These are phyloP conservation scores for Castor canadensis DNA, from an alignment of 2,113 vertebrate genomes.

Conservation along the genomic window DNA sequence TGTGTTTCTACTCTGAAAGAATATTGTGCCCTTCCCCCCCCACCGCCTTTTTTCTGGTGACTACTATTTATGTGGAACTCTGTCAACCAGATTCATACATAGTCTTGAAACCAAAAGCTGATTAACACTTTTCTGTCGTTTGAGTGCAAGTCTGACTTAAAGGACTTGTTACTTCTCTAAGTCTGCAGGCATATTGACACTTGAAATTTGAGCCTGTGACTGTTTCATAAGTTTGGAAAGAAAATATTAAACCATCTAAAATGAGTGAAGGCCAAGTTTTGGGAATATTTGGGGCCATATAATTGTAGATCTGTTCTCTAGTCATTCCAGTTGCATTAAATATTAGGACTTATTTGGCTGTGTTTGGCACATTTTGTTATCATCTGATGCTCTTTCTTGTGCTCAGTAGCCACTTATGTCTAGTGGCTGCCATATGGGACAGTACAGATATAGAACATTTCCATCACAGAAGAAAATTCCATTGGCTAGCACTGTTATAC, in stretches of 20 bases:
- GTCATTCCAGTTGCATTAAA: background rate
- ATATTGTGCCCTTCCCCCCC: conserved; percentile 84
- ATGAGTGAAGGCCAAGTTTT: background rate
- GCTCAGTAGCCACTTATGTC: background rate
- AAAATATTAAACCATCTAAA: conserved; percentile 26
- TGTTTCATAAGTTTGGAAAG: conserved; percentile 50
- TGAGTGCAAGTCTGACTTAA: background rate
- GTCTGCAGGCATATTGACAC: background rate
- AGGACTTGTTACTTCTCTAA: conserved; percentile 34
- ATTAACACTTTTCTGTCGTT: background rate
- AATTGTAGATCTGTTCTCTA: background rate
- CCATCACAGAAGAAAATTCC: background rate
- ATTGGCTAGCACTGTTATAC: background rate
- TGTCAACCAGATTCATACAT: conserved; percentile 88
- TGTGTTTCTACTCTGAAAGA: conserved; percentile 72
- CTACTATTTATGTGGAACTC: conserved; percentile 75
- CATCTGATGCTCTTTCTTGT: conserved; percentile 42
- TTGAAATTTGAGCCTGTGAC: background rate
- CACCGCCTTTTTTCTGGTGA: conserved; percentile 58
- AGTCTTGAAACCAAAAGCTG: conserved; percentile 45
- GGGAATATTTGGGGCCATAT: background rate
- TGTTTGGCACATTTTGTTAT: background rate
- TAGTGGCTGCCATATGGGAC: background rate
- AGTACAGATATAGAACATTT: background rate
- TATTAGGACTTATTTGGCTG: background rate